Conservation (phyloP, 2,797 vertebrate genomes). For the Amblyopsis hoosieri region DNA sequence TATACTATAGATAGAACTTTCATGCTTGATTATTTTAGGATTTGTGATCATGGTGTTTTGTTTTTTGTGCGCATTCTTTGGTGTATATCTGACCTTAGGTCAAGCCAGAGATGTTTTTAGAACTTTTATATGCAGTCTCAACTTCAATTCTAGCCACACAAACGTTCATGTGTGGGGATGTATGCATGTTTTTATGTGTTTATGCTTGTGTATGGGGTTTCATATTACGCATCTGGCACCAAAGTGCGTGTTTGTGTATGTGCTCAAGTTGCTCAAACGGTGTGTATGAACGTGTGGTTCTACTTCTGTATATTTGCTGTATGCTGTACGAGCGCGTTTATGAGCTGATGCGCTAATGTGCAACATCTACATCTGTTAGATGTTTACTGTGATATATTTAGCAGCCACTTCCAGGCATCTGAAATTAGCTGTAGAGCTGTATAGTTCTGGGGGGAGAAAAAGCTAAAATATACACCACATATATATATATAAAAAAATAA, state of each 20-base stretch:
- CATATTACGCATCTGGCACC: too few relatives aligned
- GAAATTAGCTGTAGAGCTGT: slow-evolving; percentile 52
- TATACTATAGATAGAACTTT: too few relatives aligned
- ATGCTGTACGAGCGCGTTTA: slow-evolving; percentile 18
- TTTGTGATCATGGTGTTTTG: too few relatives aligned
- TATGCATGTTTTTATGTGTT: background rate
- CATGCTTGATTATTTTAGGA: too few relatives aligned
- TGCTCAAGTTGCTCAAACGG: background rate
- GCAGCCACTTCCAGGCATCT: slow-evolving; percentile 49
- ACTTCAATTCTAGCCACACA: too few relatives aligned
- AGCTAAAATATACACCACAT: slow-evolving; percentile 58
- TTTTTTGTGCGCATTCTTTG: too few relatives aligned
- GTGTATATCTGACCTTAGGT: too few relatives aligned
- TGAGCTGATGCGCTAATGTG: slow-evolving; percentile 34
- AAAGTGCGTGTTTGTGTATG: slow-evolving; percentile 20
- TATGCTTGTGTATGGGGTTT: background rate
- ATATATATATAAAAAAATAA: slow-evolving; percentile 56
- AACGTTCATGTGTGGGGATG: background rate
- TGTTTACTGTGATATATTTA: slow-evolving; percentile 60
- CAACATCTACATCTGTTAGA: slow-evolving; percentile 49
- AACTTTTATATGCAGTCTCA: too few relatives aligned
- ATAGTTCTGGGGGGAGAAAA: slow-evolving; percentile 56
- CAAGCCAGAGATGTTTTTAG: too few relatives aligned
- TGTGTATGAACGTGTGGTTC: background rate
- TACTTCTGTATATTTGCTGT: background rate